Conservation (phyloP, 2,888 invertebrate genomes). For the Pharmacophagus antenor region DNA sequence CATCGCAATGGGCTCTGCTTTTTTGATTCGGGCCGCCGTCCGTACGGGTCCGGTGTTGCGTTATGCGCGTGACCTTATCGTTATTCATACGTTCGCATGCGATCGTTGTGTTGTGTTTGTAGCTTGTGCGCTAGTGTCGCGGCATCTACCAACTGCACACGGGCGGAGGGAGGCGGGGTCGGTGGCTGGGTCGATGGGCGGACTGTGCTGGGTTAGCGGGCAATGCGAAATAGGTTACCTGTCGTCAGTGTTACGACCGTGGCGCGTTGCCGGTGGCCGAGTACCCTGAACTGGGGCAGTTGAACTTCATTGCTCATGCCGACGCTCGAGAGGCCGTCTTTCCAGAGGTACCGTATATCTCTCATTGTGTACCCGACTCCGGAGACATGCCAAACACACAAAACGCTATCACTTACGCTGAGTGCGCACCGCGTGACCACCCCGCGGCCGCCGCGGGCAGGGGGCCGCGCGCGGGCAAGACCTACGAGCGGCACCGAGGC, state of each 20-base stretch:
- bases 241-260: slow-evolving; percentile 96
- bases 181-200: slow-evolving; percentile 60
- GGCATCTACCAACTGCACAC: slow-evolving; percentile 68
- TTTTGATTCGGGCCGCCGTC: slow-evolving; percentile 93
- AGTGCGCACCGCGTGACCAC: slow-evolving; percentile 63
- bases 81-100: slow-evolving; percentile 72
- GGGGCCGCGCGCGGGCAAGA: slow-evolving; percentile 48
- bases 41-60: slow-evolving; percentile 79
- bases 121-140: slow-evolving; percentile 76
- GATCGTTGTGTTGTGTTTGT: slow-evolving; percentile 66
- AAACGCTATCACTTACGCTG: slow-evolving; percentile 81
- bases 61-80: slow-evolving; percentile 69
- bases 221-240: slow-evolving; percentile 85
- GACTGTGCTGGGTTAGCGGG: slow-evolving; percentile 64
- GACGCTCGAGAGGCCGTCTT: slow-evolving; percentile 94
- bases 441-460: slow-evolving; percentile 48
- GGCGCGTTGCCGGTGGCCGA: slow-evolving; percentile 96
- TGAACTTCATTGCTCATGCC: slow-evolving; percentile 97
- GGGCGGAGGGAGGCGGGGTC: slow-evolving; percentile 77
- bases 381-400: slow-evolving; percentile 82
- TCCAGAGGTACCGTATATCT: slow-evolving; percentile 98
- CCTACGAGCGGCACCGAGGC: slow-evolving; percentile 49
- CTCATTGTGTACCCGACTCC: slow-evolving; percentile 98
- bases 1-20: slow-evolving; percentile 72
- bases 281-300: slow-evolving; percentile 97